Base-by-base conservation (phyloP, 2,888 invertebrate genomes). In the Eristalis intricaria region DNA sequence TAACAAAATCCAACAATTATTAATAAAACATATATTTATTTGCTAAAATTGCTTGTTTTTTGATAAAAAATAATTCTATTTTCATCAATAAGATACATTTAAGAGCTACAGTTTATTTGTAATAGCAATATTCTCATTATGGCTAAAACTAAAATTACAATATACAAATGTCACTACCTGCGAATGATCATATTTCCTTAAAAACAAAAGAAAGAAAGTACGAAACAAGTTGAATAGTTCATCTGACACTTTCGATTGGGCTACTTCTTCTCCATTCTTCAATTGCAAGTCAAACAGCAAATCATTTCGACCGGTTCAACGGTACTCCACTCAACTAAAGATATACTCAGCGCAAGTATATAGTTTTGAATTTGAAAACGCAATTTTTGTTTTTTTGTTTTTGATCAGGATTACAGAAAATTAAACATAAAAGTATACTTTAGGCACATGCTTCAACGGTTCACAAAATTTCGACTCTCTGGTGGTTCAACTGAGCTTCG, bases 61-160 rank as follows among this genome's bases (percentile, higher is more conserved):
- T 29, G 29, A 29, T 29, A 29, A 68, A 73, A 73, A 73, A 26
- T 26, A 35, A 80, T 71, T 50, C 65, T 82, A 70, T 43, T 56
- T 26, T 40, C 26, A 66, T 66, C 58, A 68, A 66, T 65, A 77
- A 22, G 11, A 60, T 71, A 43, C 4, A 40, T 80, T 66, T 66
- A 26, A 40, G 63, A 60, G 65, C 75, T 71, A 86, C 58, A 82
- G 13, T 56, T 43, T 60, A 13, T 60, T 43, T 81, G 19, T 69
- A 60, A 60, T 50, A 63, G 50, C n/a, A 19, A 56, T 81, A 69
- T 70, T 63, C 50, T 84, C 19, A 64, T 58, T 81, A 86, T 82
- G 82, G 82, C 83, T 79, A 71, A 77, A 63, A 43, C 38, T 77
- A 83, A 43, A 78, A 75, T 79, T 74, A 85, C n/a, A 84, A 68